Evolutionary conservation across 2,888 invertebrate species (phyloP).

Genomic region (Synanthedon tipuliformis): DNA sequence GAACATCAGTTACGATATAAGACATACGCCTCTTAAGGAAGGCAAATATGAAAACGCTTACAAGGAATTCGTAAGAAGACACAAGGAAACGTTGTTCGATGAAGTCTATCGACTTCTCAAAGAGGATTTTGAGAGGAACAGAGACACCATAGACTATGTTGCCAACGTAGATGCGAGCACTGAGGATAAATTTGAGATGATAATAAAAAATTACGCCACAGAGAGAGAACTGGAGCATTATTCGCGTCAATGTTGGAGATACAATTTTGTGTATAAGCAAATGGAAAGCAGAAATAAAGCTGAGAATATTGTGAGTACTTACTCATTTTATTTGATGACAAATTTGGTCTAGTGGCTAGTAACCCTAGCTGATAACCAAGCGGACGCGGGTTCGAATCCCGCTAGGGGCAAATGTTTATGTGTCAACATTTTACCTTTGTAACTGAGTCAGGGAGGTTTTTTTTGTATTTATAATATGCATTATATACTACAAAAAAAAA

Average conservation of each 20-base stretch:
- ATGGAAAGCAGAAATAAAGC: constrained; percentile 20
- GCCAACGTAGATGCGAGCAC: constrained; percentile 45
- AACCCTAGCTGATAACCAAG: too few species aligned
- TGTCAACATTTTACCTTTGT: too few species aligned
- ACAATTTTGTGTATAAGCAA: constrained; percentile 40
- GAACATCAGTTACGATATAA: constrained; percentile 40
- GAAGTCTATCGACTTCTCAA: constrained; percentile 28
- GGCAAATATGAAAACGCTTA: constrained; percentile 47
- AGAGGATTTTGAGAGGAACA: constrained; percentile 19
- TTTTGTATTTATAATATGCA: too few species aligned
- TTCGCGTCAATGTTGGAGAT: constrained; percentile 53
- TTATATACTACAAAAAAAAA: too few species aligned
- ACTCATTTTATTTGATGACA: too few species aligned
- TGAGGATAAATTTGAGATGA: constrained; percentile 49
- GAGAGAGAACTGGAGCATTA: constrained; percentile 55
- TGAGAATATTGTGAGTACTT: constrained; percentile 34
- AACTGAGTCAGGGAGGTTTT: too few species aligned
- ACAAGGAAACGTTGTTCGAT: constrained; percentile 51
- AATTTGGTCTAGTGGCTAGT: too few species aligned
- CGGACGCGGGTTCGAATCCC: too few species aligned
- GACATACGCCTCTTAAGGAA: constrained; percentile 39
- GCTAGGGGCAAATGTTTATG: too few species aligned
- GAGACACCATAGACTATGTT: constrained; percentile 36
- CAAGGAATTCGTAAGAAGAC: constrained; percentile 46
- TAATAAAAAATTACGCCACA: constrained; percentile 32